Evolutionary conservation across 2,113 vertebrate species (phyloP).

Genomic region (Semicossyphus pulcher): DNA sequence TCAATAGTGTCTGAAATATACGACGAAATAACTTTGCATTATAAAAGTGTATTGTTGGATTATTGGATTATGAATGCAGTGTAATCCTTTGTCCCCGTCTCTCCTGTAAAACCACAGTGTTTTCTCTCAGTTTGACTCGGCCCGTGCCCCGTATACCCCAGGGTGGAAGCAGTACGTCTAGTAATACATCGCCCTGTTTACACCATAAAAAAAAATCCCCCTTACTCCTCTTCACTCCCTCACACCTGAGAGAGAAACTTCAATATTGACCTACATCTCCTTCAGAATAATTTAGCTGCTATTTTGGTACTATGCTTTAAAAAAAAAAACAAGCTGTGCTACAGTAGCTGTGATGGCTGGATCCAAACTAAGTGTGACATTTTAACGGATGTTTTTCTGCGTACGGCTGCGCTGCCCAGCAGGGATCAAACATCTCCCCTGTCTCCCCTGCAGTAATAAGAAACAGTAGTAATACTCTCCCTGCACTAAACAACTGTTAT

Average conservation of each 20-base stretch:
- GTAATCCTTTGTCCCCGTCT: slow-evolving; percentile 38
- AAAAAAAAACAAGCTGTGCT: slow-evolving; percentile 47
- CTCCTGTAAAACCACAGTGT: slow-evolving; percentile 23
- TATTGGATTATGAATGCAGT: slow-evolving; percentile 50
- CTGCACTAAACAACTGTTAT: neutral
- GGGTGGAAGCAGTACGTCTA: neutral
- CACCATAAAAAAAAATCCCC: too few species aligned
- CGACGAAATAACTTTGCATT: slow-evolving; percentile 35
- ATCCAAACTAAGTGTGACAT: slow-evolving; percentile 73
- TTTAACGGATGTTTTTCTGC: slow-evolving; percentile 76
- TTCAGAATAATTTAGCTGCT: slow-evolving; percentile 80
- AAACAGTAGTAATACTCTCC: slow-evolving; percentile 27
- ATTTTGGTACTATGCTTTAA: slow-evolving; percentile 69
- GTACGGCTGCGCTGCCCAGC: slow-evolving; percentile 67
- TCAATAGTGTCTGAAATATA: slow-evolving; percentile 54
- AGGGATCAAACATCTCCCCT: slow-evolving; percentile 58
- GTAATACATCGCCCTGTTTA: slow-evolving; percentile 19
- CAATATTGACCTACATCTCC: slow-evolving; percentile 81
- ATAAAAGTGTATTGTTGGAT: slow-evolving; percentile 42
- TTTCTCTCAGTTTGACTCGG: slow-evolving; percentile 14
- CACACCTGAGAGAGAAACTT: slow-evolving; percentile 71
- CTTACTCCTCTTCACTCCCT: slow-evolving; percentile 18
- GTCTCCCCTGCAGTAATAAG: slow-evolving; percentile 22
- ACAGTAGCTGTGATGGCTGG: slow-evolving; percentile 45
- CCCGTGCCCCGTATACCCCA: neutral